phyloP scores from a whole-genome alignment of 2,888 invertebrate genomes.

The Cephus sareptanus region DNA sequence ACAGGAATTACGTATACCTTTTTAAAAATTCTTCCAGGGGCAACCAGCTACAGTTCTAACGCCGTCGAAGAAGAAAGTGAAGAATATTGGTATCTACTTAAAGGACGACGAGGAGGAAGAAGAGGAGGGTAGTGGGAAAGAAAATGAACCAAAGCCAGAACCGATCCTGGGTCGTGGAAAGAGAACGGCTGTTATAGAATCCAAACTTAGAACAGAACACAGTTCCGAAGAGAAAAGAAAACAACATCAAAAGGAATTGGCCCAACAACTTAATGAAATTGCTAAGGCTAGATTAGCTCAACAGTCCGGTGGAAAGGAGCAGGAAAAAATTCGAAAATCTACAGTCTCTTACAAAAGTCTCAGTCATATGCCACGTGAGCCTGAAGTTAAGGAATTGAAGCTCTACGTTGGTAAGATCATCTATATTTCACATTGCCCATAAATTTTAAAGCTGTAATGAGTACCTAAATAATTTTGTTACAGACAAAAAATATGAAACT shows the following conservation, averaged over 20 bases:
- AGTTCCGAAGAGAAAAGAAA: conserved; percentile 98
- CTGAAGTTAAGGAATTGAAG: conserved; percentile 93
- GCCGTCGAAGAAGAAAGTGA: conserved; percentile 92
- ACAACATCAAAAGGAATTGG: conserved; percentile 95
- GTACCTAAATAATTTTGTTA: conserved; percentile 36
- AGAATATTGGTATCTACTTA: conserved; percentile 94
- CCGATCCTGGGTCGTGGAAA: conserved; percentile 80
- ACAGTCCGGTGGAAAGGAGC: conserved; percentile 85
- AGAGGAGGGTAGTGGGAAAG: conserved; percentile 71
- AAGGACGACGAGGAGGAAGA: conserved; percentile 91
- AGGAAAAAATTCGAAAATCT: conserved; percentile 91
- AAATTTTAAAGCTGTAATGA: not conserved
- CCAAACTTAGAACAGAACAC: conserved; percentile 92
- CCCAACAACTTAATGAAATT: conserved; percentile 88
- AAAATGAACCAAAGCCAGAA: conserved; percentile 74
- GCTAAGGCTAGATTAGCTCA: conserved; percentile 93
- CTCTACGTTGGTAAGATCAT: conserved; percentile 86
- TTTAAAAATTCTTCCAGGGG: conserved; percentile 61
- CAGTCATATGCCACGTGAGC: conserved; percentile 92
- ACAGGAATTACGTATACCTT: not conserved
- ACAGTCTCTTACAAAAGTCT: conserved; percentile 94
- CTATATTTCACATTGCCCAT: not conserved
- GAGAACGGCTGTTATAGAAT: conserved; percentile 91
- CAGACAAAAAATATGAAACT: conserved; percentile 96
- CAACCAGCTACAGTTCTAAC: conserved; percentile 89